Evolutionary conservation across 2,888 invertebrate species (phyloP).

Genomic region (Temnothorax ravouxi): DNA sequence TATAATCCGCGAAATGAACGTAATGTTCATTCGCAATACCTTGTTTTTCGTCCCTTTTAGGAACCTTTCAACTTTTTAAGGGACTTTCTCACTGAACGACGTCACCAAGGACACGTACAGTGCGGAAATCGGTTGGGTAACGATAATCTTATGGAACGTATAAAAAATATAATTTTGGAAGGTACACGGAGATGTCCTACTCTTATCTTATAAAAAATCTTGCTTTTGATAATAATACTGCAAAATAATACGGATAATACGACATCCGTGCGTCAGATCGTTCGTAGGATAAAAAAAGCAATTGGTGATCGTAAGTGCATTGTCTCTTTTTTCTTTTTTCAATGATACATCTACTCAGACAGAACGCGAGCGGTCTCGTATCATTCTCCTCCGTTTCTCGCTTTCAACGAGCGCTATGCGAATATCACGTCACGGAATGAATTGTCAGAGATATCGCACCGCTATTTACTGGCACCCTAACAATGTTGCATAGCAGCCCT

Average conservation of each 20-base stretch:
- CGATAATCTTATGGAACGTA: background rate
- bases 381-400: conserved; percentile 50
- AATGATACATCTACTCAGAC: background rate
- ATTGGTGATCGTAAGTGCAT: conserved; percentile 74
- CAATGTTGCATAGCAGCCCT: conserved; percentile 83
- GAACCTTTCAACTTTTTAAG: conserved; percentile 35
- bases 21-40: conserved; percentile 16
- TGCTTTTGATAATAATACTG: conserved; percentile 8
- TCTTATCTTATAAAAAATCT: background rate
- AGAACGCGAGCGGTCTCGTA: conserved; percentile 28
- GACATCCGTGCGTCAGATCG: background rate
- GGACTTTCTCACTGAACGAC: conserved; percentile 5
- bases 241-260: background rate
- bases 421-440: conserved; percentile 24
- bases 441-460: conserved; percentile 35
- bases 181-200: background rate
- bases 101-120: conserved; percentile 12
- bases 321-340: background rate
- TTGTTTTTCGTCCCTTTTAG: conserved; percentile 20
- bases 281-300: conserved; percentile 68
- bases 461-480: conserved; percentile 60
- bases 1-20: background rate
- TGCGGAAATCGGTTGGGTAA: conserved; percentile 12
- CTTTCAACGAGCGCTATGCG: conserved; percentile 43
- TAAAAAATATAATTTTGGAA: conserved; percentile 20